Evolutionary conservation across 2,797 vertebrate genomes (phyloP).

Genomic region (Cryptoprocta ferox): DNA sequence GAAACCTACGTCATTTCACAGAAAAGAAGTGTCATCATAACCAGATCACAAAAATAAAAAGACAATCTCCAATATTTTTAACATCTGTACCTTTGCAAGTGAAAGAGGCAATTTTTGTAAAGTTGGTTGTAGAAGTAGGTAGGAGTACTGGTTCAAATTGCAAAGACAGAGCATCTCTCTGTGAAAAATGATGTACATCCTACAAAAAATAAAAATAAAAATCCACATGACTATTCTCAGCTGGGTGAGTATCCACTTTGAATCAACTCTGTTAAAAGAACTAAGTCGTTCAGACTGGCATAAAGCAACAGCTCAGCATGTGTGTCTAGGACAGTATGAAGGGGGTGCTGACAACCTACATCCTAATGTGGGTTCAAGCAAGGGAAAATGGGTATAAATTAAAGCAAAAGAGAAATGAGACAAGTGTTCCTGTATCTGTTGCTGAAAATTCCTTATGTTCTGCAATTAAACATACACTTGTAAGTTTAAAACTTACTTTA

Average conservation of each 20-base stretch:
- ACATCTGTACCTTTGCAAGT: slow-evolving; percentile 91
- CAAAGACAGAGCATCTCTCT: slow-evolving; percentile 87
- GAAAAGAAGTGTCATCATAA: rapidly evolving
- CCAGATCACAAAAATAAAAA: neutral
- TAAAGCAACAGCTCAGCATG: neutral
- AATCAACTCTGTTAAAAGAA: neutral
- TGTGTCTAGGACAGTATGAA: neutral
- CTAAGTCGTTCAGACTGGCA: neutral
- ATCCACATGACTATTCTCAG: neutral
- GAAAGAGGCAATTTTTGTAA: slow-evolving; percentile 94
- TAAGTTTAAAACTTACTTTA: neutral
- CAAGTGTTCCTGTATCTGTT: neutral
- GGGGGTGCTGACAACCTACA: neutral
- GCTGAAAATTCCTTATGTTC: neutral
- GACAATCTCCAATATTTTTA: neutral
- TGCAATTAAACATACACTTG: neutral
- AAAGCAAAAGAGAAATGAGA: neutral
- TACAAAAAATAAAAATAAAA: slow-evolving; percentile 79
- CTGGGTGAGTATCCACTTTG: neutral
- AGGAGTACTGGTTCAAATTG: slow-evolving; percentile 92
- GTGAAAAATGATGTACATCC: slow-evolving; percentile 93
- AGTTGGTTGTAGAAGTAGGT: slow-evolving; percentile 92
- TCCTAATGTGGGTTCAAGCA: neutral
- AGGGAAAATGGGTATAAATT: neutral
- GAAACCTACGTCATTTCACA: neutral